Base-by-base conservation (phyloP, 2,888 invertebrate species). In the Pseudanteris insignis region DNA sequence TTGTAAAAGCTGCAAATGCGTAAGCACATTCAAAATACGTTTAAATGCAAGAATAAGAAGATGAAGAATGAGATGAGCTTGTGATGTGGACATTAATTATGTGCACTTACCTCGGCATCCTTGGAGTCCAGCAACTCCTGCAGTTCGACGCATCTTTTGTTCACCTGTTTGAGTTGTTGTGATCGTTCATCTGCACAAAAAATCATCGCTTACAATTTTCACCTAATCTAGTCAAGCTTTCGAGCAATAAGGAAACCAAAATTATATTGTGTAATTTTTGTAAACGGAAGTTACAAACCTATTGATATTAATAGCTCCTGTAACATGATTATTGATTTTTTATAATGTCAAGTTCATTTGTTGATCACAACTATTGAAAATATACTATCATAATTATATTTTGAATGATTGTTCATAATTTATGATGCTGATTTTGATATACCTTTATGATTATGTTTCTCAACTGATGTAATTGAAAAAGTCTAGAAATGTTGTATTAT, bases 101-200 rank as follows among this genome's bases (percentile, higher is more conserved):
- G 21, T 3, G n/a, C 43, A 65, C 70, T 71, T 65, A 78, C 79
- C 67, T 79, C 78, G 2, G 77, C 75, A 51, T 79, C 78, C 65
- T 76, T 79, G 2, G 78, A 68, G 60, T 74, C 73, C 1, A 79
- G 70, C 15, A 77, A 36, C 55, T 78, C 77, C 58, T 79, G 75
- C 33, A 79, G 54, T 64, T 79, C 72, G 9, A 69, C 70, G 53
- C 77, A 78, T 67, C 67, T 74, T 44, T 73, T 72, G 46, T 75
- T 74, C 7, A 75, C 74, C 60, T 77, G 78, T 33, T 74, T 72
- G 2, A 78, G 63, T 33, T 72, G 69, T 44, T 62, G 71, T 13
- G 77, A 64, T 59, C 72, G 74, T 44, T 74, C 75, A 15, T 77
- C 79, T 77, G 63, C 8, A 65, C 63, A 65, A 50, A 65, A 63